Evolutionary conservation across 2,888 invertebrate genomes (phyloP).

Genomic region (Eretmocerus hayati): DNA sequence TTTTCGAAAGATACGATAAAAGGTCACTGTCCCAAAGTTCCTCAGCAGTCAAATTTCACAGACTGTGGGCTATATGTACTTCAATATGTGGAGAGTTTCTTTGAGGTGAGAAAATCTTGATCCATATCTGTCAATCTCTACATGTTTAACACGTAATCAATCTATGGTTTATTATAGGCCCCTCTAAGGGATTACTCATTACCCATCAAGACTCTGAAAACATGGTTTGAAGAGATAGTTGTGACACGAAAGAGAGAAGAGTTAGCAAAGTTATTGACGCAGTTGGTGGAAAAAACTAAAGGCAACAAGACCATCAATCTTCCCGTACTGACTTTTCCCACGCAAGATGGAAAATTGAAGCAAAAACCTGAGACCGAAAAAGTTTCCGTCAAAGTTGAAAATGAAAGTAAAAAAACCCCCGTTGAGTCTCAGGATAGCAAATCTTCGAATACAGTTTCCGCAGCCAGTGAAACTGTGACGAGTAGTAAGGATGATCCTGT

Average conservation of each 20-base stretch:
- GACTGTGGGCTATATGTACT: constrained; percentile 95
- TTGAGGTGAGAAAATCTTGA: constrained; percentile 56
- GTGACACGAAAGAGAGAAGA: constrained; percentile 83
- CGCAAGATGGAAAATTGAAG: constrained; percentile 58
- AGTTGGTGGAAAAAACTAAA: constrained; percentile 67
- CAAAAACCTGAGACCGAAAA: constrained; percentile 33
- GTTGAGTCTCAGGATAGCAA: constrained; percentile 13
- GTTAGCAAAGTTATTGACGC: constrained; percentile 69
- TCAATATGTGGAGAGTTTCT: constrained; percentile 95
- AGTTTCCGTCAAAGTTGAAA: constrained; percentile 24
- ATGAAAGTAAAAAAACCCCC: constrained; percentile 27
- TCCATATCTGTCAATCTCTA: background rate
- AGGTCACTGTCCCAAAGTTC: constrained; percentile 83
- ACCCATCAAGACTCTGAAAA: constrained; percentile 73
- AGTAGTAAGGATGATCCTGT: constrained; percentile 8
- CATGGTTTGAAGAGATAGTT: constrained; percentile 81
- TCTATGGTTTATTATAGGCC: constrained; percentile 50
- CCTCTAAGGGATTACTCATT: constrained; percentile 75
- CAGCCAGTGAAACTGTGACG: constrained; percentile 8
- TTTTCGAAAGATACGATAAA: constrained; percentile 80
- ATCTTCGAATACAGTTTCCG: background rate
- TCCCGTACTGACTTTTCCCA: constrained; percentile 70
- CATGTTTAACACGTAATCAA: background rate
- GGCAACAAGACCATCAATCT: constrained; percentile 57
- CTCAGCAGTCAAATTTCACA: constrained; percentile 95